A percentile compares a stretch with the other conserved stretches of the same genome.
Conservation (phyloP, 2,113 vertebrate genomes). For the Burhinus oedicnemus region DNA sequence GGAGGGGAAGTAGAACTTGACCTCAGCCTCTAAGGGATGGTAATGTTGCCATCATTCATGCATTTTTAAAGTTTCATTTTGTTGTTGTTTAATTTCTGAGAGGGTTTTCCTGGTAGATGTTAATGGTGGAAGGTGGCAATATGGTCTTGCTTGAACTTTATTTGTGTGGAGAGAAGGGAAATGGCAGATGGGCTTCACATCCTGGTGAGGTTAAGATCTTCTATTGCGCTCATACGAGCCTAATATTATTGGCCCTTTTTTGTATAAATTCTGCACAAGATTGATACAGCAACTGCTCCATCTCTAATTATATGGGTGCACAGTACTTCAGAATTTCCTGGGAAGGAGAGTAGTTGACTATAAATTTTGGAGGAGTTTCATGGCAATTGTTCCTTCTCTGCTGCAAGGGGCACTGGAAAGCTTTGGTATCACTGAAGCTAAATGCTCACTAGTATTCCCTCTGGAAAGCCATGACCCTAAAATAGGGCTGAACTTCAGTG, state of each 20-base stretch:
- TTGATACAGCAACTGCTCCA: not conserved
- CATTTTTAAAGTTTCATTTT: not conserved
- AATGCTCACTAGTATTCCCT: not conserved
- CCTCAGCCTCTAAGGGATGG: not conserved
- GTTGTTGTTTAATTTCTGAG: not conserved
- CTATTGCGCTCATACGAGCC: not conserved
- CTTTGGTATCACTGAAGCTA: not conserved
- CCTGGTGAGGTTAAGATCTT: not conserved
- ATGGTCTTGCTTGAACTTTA: not conserved
- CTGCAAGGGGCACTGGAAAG: not conserved
- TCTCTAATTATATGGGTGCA: not conserved
- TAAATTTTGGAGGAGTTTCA: not conserved
- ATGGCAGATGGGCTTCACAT: not conserved
- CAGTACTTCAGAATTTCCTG: not conserved
- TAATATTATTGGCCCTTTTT: not conserved
- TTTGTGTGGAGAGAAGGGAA: not conserved
- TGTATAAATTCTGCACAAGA: not conserved
- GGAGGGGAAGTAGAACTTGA: not conserved
- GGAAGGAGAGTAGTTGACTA: not conserved
- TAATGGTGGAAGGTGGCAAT: not conserved
- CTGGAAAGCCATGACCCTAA: not conserved
- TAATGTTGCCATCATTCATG: not conserved
- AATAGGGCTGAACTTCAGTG: not conserved
- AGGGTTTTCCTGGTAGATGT: not conserved
- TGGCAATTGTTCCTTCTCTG: not conserved